A percentile compares a stretch with the other conserved stretches of the same genome.
Conservation (phyloP, 1,140 invertebrate genomes). For the Ooceraea biroi region DNA sequence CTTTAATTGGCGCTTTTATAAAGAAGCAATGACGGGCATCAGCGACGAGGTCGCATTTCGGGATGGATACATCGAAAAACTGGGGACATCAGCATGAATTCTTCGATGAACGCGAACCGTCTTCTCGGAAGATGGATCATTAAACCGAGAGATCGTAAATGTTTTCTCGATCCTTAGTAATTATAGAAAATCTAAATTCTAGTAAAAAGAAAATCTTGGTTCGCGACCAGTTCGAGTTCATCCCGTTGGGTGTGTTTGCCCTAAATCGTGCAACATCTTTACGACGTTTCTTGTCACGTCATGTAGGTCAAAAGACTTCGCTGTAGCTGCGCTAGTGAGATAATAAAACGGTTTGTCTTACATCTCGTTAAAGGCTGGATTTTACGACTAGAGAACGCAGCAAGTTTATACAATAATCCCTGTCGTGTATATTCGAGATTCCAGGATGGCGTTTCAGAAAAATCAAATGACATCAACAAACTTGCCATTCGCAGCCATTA, state of each 20-base stretch:
- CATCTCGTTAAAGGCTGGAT: conserved; percentile 27
- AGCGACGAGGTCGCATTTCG: not conserved
- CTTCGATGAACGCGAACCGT: not conserved
- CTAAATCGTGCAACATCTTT: conserved; percentile 49
- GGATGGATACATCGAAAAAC: conserved; percentile 6
- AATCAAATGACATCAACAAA: not conserved
- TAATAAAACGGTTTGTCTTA: conserved; percentile 57
- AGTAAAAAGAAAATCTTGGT: conserved; percentile 44
- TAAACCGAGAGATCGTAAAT: conserved; percentile 72
- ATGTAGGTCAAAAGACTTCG: conserved; percentile 17
- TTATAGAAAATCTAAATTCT: conserved; percentile 54
- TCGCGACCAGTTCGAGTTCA: not conserved
- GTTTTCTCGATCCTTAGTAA: conserved; percentile 62
- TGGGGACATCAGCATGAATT: not conserved
- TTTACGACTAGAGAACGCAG: conserved; percentile 29
- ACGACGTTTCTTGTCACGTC: conserved; percentile 41
- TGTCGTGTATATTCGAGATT: not conserved
- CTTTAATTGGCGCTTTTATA: conserved; percentile 55
- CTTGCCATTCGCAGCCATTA: not conserved
- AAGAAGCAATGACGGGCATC: not conserved
- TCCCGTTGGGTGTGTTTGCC: not conserved
- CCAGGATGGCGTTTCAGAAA: not conserved
- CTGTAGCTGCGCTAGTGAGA: conserved; percentile 36
- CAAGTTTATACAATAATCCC: conserved; percentile 30
- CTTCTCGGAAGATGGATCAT: conserved; percentile 66